Conservation (phyloP, 2,113 vertebrate genomes). For the Xerus inauris region DNA sequence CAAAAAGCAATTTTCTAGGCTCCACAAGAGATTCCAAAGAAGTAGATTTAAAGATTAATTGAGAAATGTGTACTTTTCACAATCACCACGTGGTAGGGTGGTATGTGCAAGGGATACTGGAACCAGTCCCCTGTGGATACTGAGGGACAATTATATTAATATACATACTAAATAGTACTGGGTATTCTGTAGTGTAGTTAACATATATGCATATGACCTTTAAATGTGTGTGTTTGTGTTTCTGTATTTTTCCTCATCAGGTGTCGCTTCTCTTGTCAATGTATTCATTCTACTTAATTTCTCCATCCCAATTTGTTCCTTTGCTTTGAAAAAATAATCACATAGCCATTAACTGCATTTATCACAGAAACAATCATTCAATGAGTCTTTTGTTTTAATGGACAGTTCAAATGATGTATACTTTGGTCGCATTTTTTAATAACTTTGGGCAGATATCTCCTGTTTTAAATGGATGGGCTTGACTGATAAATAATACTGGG, state of each 20-base stretch:
- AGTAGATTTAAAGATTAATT: too few relatives aligned
- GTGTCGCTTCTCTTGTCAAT: not conserved
- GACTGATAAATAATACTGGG: not conserved
- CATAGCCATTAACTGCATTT: not conserved
- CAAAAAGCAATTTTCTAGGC: too few relatives aligned
- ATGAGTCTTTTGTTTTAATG: not conserved
- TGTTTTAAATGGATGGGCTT: not conserved
- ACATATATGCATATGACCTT: not conserved
- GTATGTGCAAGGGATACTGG: not conserved
- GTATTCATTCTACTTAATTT: not conserved
- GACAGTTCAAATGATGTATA: not conserved
- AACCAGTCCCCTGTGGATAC: too few relatives aligned
- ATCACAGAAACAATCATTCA: not conserved
- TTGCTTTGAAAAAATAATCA: not conserved
- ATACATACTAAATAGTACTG: not conserved
- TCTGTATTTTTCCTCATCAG: not conserved
- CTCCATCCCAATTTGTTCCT: not conserved
- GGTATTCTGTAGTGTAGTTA: not conserved
- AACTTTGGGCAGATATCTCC: not conserved
- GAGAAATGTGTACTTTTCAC: not conserved
- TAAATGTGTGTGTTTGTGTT: not conserved
- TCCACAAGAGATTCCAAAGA: not conserved
- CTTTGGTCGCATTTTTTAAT: not conserved
- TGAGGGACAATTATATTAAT: not conserved
- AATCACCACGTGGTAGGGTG: too few relatives aligned